Conservation (phyloP, 1,140 invertebrate species). For the Fopius arisanus region DNA sequence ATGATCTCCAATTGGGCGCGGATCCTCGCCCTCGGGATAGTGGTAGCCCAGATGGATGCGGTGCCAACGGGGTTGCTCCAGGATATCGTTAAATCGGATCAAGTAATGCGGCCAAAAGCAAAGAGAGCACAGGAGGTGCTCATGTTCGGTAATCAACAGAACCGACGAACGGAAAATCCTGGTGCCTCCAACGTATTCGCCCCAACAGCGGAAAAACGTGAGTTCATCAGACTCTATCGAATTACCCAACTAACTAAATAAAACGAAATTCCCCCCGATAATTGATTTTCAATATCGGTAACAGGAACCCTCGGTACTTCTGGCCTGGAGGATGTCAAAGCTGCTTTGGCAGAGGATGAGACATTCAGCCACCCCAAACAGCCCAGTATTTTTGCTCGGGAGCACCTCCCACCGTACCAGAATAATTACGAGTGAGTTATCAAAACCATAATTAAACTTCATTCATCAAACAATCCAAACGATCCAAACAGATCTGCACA, state of each 20-base stretch:
- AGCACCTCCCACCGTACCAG: conserved; percentile 38
- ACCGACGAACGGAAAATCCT: conserved; percentile 44
- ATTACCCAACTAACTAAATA: not conserved
- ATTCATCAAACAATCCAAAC: too few relatives aligned
- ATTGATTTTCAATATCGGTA: conserved; percentile 19
- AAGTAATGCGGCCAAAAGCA: conserved; percentile 49
- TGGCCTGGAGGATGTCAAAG: conserved; percentile 44
- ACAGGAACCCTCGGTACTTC: conserved; percentile 43
- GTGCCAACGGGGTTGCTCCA: conserved; percentile 43
- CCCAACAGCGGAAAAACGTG: conserved; percentile 52
- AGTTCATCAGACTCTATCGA: conserved; percentile 19
- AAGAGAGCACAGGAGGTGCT: conserved; percentile 61
- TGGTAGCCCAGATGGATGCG: conserved; percentile 34
- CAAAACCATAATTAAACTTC: not conserved
- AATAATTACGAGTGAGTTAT: conserved; percentile 52
- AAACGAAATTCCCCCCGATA: not conserved
- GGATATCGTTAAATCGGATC: conserved; percentile 44
- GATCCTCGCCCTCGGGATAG: conserved; percentile 41
- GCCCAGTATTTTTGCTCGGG: conserved; percentile 36
- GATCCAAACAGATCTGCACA: too few relatives aligned
- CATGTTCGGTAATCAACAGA: conserved; percentile 64
- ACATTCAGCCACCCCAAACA: conserved; percentile 30
- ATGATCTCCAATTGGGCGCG: conserved; percentile 43
- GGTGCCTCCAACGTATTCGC: conserved; percentile 33
- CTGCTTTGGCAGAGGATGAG: conserved; percentile 38